Conservation (phyloP, 2,797 vertebrate genomes). For the Leucoraja ocellata region DNA sequence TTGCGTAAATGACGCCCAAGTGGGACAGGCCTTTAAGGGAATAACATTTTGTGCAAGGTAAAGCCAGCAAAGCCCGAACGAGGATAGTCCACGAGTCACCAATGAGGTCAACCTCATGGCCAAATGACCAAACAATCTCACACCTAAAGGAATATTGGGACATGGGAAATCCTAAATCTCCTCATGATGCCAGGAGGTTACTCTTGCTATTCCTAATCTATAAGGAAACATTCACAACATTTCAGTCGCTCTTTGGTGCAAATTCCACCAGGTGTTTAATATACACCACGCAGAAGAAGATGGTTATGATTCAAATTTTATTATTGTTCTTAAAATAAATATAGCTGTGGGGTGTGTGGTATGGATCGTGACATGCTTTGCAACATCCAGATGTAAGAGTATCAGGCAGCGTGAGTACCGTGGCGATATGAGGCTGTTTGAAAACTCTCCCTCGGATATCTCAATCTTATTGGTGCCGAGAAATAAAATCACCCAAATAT, state of each 20-base stretch:
- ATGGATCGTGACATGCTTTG: neutral
- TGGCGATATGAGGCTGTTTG: neutral
- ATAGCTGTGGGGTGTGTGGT: neutral
- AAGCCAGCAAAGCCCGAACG: too few species aligned
- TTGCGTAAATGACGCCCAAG: too few species aligned
- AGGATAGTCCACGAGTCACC: too few species aligned
- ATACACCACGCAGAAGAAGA: neutral
- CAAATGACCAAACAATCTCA: too few species aligned
- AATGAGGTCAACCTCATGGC: too few species aligned
- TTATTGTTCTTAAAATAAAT: neutral
- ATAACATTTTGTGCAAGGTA: too few species aligned
- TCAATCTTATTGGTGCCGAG: neutral
- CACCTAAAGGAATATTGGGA: neutral
- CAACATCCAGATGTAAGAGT: neutral
- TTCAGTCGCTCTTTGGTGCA: neutral
- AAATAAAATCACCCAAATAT: neutral
- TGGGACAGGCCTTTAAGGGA: too few species aligned
- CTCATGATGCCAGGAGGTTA: neutral
- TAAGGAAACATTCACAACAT: neutral
- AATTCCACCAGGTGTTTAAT: neutral
- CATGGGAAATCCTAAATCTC: neutral
- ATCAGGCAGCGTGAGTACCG: neutral
- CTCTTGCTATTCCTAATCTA: neutral
- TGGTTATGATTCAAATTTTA: neutral
- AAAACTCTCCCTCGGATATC: neutral